phyloP scores from a whole-genome alignment of 2,113 vertebrate genomes.

The Lutjanus erythropterus region DNA sequence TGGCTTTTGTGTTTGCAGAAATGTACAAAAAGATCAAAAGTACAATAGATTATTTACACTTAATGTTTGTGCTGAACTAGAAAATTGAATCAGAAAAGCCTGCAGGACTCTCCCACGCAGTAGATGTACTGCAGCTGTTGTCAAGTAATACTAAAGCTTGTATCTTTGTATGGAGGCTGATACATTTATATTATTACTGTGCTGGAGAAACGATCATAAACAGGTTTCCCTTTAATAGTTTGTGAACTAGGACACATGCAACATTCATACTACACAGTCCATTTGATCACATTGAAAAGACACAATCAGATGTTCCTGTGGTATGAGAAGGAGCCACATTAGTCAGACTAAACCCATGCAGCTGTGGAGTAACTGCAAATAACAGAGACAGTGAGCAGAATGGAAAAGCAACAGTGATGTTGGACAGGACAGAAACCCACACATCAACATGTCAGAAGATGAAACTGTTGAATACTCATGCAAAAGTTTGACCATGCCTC shows the following conservation, averaged over 20 bases:
- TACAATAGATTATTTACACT: no score
- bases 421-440: constrained; percentile 1
- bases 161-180: neutral
- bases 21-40: no score
- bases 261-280: neutral
- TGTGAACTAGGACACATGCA: neutral
- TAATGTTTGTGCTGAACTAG: neutral
- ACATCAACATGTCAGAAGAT: neutral
- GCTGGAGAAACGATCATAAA: neutral
- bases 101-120: no score
- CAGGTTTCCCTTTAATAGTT: neutral
- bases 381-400: neutral
- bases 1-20: no score
- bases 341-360: neutral
- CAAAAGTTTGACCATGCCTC: neutral
- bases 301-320: no score
- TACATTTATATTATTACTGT: neutral
- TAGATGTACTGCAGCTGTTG: neutral
- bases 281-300: neutral
- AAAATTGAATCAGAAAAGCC: no score
- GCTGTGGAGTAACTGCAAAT: neutral
- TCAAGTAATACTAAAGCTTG: neutral
- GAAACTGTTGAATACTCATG: neutral
- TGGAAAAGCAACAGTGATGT: neutral
- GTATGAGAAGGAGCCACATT: neutral